Conservation (phyloP, 2,113 vertebrate genomes). For the Taxidea taxus region DNA sequence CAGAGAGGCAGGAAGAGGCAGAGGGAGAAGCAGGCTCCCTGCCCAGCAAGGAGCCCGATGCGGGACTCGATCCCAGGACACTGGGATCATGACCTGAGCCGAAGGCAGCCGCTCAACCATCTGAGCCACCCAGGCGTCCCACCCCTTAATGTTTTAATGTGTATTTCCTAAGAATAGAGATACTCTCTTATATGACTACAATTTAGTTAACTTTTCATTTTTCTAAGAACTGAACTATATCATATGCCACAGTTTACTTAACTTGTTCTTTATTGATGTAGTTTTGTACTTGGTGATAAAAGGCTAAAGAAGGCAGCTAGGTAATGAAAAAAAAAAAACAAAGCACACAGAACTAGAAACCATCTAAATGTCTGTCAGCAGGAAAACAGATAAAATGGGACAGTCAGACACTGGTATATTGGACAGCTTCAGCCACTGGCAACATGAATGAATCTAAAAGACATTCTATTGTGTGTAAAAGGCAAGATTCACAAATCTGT, state of each 20-base stretch:
- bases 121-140: too few species aligned
- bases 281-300: not conserved
- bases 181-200: not conserved
- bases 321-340: not conserved
- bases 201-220: not conserved
- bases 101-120: too few species aligned
- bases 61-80: too few species aligned
- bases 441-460: not conserved
- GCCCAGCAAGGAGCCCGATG: too few species aligned
- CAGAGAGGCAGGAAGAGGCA: too few species aligned
- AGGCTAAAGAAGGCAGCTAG: not conserved
- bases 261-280: not conserved
- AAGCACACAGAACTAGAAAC: not conserved
- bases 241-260: not conserved
- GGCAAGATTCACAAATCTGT: not conserved
- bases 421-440: not conserved
- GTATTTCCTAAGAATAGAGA: not conserved
- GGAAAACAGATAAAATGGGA: not conserved
- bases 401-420: not conserved
- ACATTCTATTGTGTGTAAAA: not conserved
- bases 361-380: not conserved
- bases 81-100: too few species aligned
- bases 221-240: not conserved
- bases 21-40: too few species aligned
- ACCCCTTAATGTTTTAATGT: not conserved